Base-by-base conservation (phyloP, 2,888 invertebrate genomes). In the Palloptera scutellata region DNA sequence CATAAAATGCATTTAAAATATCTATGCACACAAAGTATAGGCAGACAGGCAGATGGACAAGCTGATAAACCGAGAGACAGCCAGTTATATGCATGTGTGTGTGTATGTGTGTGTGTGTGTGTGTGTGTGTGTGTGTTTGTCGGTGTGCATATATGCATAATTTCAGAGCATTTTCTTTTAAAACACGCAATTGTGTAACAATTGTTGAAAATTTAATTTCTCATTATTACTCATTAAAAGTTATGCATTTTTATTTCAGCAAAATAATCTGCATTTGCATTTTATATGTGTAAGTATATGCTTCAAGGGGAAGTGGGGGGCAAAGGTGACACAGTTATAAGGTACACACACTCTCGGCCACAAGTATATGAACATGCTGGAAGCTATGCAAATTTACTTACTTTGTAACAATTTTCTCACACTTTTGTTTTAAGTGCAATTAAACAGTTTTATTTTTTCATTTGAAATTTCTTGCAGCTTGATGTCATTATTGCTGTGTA, bases 231-330 rank as follows among this genome's bases (percentile, higher is more conserved):
- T 48, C 3, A 48, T 48, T 48, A n/a, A n/a, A 48, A 48, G 3
- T n/a, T 48, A 48, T 48, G 15, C 48, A 48, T 48, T n/a, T n/a
- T 15, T 48, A 2, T 15, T 48, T 48, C 6, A 4, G 2, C 30
- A 30, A 30, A 30, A 30, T 30, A 30, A 48, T 2, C 12, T 48
- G 8, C 15, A 48, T 15, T 48, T 48, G 15, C 15, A 48, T 48
- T 48, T 48, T 48, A 48, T 48, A 43, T 43, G 12, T 43, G 45
- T 43, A 43, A 11, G n/a, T n/a, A n/a, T 43, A 48, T 48, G 48
- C 15, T n/a, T 48, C 48, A 48, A 12, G 15, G 12, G 15, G 48
- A 12, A 48, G 12, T 43, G 12, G 12, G 48, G 3, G 12, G 12
- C 48, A 3, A 3, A 5, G 15, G 12, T 48, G 15, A 43, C 15